phyloP scores from a whole-genome alignment of 1,140 invertebrate species.

The Nixonia krombeini region DNA sequence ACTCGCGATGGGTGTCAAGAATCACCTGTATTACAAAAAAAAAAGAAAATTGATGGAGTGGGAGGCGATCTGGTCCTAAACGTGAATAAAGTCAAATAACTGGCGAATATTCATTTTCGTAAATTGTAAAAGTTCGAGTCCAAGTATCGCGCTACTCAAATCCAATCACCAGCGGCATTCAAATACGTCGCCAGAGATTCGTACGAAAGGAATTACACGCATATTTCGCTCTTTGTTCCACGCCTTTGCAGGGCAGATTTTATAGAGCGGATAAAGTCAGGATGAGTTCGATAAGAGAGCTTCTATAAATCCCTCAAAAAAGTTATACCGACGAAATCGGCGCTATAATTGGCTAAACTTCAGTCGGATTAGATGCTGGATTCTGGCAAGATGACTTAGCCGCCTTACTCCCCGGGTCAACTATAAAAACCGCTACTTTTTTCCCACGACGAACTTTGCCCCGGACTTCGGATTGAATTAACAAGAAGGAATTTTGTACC shows the following conservation, averaged over 20 bases:
- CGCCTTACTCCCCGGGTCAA: constrained; percentile 25
- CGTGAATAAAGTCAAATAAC: too few relatives aligned
- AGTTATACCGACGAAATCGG: constrained; percentile 47
- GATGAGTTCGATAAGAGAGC: constrained; percentile 42
- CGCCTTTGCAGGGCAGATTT: constrained; percentile 34
- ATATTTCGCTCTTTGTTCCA: constrained; percentile 14
- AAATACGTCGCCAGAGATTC: too few relatives aligned
- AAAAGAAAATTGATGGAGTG: too few relatives aligned
- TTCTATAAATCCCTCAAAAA: constrained; percentile 48
- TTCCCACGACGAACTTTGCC: constrained; percentile 34
- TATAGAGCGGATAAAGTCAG: constrained; percentile 30
- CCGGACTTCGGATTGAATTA: constrained; percentile 38
- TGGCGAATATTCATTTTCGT: too few relatives aligned
- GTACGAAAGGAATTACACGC: constrained; percentile 6
- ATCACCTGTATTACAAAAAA: too few relatives aligned
- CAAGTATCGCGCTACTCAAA: too few relatives aligned
- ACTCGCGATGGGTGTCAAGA: too few relatives aligned
- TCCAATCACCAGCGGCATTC: too few relatives aligned
- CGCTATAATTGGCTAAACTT: constrained; percentile 50
- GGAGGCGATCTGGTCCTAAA: too few relatives aligned
- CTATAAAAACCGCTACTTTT: constrained; percentile 36
- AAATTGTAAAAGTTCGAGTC: too few relatives aligned
- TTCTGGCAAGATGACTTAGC: constrained; percentile 43
- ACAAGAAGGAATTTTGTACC: constrained; percentile 34
- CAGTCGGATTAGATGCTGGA: constrained; percentile 46